These are phyloP conservation scores for Hyperopisus bebe DNA, from an alignment of 2,113 vertebrate genomes.

Conservation along the genomic window DNA sequence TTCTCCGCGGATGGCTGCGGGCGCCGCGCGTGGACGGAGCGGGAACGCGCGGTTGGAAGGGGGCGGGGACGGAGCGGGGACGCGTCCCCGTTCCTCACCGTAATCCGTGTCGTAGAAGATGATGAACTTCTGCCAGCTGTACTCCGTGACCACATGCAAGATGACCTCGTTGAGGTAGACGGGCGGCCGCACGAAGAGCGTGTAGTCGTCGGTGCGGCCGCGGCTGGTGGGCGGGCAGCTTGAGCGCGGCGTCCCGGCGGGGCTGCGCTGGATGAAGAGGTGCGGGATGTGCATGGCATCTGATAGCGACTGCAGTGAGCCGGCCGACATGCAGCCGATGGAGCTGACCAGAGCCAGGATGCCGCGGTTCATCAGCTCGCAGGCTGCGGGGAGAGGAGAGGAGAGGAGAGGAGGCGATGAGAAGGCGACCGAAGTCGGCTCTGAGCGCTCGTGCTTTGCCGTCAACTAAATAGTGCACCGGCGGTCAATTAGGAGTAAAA, in stretches of 20 bases:
- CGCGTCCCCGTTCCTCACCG: constrained; percentile 60
- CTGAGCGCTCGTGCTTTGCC: neutral
- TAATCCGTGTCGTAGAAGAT: constrained; percentile 94
- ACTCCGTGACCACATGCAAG: constrained; percentile 87
- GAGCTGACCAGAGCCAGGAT: constrained; percentile 96
- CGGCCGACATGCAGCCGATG: constrained; percentile 90
- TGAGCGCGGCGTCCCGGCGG: constrained; percentile 79
- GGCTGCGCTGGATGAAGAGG: constrained; percentile 88
- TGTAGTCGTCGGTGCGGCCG: constrained; percentile 83
- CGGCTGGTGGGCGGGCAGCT: constrained; percentile 77
- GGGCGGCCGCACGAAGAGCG: constrained; percentile 87
- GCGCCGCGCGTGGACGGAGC: neutral
- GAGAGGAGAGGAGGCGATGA: neutral
- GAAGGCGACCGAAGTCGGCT: neutral
- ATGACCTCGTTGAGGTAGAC: constrained; percentile 95
- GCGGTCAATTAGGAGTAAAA: neutral
- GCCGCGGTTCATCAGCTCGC: constrained; percentile 97
- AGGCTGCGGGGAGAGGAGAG: constrained; percentile 65
- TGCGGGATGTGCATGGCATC: constrained; percentile 98
- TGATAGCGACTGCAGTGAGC: constrained; percentile 85
- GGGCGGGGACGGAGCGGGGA: neutral
- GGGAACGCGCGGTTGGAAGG: neutral
- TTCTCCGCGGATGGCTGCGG: neutral
- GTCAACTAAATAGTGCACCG: neutral
- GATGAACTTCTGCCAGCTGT: constrained; percentile 97